Evolutionary conservation across 1,140 invertebrate species (phyloP), one percentile per base, ranked within the genome.

Genomic region (Trialeurodes vaporariorum): DNA sequence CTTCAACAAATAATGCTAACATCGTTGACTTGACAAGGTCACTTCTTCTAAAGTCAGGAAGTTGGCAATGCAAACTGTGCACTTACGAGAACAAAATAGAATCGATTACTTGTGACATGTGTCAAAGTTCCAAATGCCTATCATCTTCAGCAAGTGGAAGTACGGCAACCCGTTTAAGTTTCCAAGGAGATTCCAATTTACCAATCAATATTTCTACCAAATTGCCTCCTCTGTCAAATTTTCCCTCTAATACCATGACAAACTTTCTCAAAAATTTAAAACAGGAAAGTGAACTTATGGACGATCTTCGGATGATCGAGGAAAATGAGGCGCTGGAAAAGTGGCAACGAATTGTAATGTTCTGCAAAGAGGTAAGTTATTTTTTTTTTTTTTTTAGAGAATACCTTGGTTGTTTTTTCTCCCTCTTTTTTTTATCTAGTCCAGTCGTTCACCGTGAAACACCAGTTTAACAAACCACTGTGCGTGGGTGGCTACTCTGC

Each of bases 281-380:
- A 21, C 84, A 84, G 68, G 89, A 92, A 73, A 92, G 88, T 73
- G 89, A 89, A 24, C 84, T 91, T 11, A 91, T 92, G 87, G 91
- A 92, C 75, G 89, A 92, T 68, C 78, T 94, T 25, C 79, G 91
- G 1, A 81, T 88, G 68, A 81, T 87, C 23, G 91, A 94, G 74
- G 92, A 94, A 77, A 84, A 85, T 66, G 88, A 92, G 75, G 92
- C 92, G 1, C 79, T 87, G 72, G 86, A 89, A 71, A 87, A 90
- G 70, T 93, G 91, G 90, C 85, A 92, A 72, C 84, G 89, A 71
- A 94, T 94, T 71, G 84, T 93, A 61, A 82, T 87, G 61, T 93
- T 90, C 76, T 94, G 92, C 77, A 86, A 85, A 72, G 84, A 90
- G 80, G 87, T 90, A 73, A 80, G 80, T 72, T 76, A 72, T 13